Evolutionary conservation across 2,797 vertebrate genomes (phyloP), one percentile per base, ranked within the genome.

Genomic region (Diceros bicornis): DNA sequence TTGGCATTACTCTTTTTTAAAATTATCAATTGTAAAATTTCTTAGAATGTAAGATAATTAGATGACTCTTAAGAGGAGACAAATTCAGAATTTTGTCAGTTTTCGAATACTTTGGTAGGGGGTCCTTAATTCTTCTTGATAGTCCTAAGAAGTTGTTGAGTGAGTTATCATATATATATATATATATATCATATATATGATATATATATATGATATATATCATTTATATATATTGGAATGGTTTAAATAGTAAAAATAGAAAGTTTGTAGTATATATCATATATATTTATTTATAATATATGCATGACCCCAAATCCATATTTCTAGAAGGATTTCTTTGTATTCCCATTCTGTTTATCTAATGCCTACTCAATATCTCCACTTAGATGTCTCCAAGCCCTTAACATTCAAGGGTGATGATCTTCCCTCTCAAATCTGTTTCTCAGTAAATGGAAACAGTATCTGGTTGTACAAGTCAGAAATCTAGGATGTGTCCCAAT

Each of bases 1-100:
- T 93, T 96, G 82, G 18, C 57, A 89, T 17, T 75, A 50, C 21
- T 77, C 34, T 87, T 94, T 87, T 97, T 90, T 41, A 86, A 79
- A 91, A 89, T 85, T 78, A 92, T 44, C 32, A 91, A 75, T 90
- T 94, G 6, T 91, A 82, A 95, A 90, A 82, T 95, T 91, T 94
- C 69, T 96, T 91, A 92, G 27, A 75, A 83, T 79, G 7, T 94
- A 89, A 88, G 79, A 88, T 96, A 92, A 94, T 75, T 72, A 86
- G 64, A 69, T 98, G 78, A 89, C 34, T 47, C 47, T 47, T 93
- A 92, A 78, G 75, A 96, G 50, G 23, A 92, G 29, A 88, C n/a
- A 97, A 59, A 72, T 88, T 68, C 69, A 91, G 41, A 96, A 85
- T 41, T 96, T 97, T 90, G 59, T 96, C 23, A 75, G 27, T 97